phyloP scores from a whole-genome alignment of 2,113 vertebrate species.

The Toxotes chatareus region DNA sequence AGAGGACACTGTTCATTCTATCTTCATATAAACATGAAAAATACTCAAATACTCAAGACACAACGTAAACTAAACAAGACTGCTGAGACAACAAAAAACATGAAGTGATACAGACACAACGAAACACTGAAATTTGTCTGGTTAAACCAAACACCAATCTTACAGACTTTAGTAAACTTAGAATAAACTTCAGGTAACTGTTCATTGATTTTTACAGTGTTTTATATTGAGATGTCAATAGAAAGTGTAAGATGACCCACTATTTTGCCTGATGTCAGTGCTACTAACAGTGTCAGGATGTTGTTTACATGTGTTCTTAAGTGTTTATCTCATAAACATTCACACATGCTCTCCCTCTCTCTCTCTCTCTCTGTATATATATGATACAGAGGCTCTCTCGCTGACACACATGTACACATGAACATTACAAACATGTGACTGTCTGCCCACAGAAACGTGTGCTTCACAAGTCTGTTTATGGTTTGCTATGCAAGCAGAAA shows the following conservation, averaged over 20 bases:
- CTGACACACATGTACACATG: neutral
- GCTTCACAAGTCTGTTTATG: constrained; percentile 23
- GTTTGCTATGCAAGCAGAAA: constrained; percentile 49
- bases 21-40: neutral
- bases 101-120: neutral
- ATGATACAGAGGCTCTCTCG: neutral
- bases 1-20: neutral
- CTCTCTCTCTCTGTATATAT: neutral
- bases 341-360: neutral
- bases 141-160: neutral
- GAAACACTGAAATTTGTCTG: neutral
- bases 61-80: neutral
- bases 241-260: neutral
- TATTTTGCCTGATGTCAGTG: neutral
- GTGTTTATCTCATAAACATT: neutral
- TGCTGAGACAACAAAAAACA: neutral
- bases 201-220: neutral
- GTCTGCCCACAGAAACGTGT: constrained; percentile 10
- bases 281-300: neutral
- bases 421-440: constrained; percentile 7
- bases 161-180: neutral
- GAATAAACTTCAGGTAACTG: neutral
- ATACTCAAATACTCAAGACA: neutral
- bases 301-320: neutral
- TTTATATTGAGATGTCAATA: neutral